These are phyloP conservation scores for Brachypteracias leptosomus DNA, from an alignment of 2,113 vertebrate genomes.

Conservation along the genomic window DNA sequence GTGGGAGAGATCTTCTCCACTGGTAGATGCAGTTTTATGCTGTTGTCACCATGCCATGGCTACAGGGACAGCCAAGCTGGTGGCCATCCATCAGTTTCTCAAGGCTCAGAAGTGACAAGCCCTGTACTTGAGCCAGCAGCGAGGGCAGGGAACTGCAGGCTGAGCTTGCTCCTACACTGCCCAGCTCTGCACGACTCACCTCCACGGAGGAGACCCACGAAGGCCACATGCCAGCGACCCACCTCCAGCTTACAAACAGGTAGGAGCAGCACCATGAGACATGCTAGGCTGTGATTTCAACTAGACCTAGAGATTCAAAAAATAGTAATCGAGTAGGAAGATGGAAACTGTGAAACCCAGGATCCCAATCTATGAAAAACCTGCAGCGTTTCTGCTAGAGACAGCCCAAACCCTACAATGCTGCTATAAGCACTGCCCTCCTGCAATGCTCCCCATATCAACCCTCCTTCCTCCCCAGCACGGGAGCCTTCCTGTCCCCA, in stretches of 20 bases:
- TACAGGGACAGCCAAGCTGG: neutral
- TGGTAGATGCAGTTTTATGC: neutral
- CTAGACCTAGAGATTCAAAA: neutral
- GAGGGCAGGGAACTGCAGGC: neutral
- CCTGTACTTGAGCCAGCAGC: rapidly evolving
- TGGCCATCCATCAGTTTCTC: neutral
- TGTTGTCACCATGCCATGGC: rapidly evolving
- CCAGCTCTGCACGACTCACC: rapidly evolving
- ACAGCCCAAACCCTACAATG: neutral
- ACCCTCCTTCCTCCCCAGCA: neutral
- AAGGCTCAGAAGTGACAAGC: neutral
- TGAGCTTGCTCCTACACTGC: neutral
- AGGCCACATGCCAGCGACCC: rapidly evolving
- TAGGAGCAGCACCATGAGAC: neutral
- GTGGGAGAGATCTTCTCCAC: neutral
- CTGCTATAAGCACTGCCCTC: neutral
- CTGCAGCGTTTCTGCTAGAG: neutral
- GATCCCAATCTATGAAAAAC: neutral
- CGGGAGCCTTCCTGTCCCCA: neutral
- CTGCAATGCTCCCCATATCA: neutral
- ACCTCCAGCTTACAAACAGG: neutral
- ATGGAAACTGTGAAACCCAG: neutral
- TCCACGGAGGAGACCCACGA: rapidly evolving
- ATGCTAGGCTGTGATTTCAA: neutral
- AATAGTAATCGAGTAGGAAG: neutral